Base-by-base conservation (phyloP, 1,140 invertebrate species). In the Ylistrum balloti region DNA sequence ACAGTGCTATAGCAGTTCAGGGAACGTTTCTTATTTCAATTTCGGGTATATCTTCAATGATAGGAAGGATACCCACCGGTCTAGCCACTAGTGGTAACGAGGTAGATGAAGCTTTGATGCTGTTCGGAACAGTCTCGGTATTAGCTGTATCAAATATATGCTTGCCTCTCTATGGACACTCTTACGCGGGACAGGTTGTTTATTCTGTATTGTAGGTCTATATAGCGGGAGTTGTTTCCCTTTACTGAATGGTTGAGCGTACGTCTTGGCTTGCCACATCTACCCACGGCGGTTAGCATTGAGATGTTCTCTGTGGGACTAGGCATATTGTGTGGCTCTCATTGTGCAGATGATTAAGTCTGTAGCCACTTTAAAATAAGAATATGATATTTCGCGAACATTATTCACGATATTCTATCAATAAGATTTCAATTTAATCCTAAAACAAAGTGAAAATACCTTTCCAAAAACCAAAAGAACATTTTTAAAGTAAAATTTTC, bases 221-320 rank as follows among this genome's bases (percentile, higher is more conserved):
- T 86, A 88, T 35, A 33, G n/a, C 0, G 90, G 90, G 7, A 48
- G n/a, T 0, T 90, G 56, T 35, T 90, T 88, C 15, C 41, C 34
- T 9, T 45, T 90, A 2, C 13, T 88, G 7, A 90, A 56, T 86
- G 7, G 87, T 48, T 90, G 7, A 88, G 45, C 85, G 7, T 91
- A 10, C 38, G 85, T 33, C n/a, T 91, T 33, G 90, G 90, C 34
- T 20, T 86, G 5, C 22, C 34, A 9, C 33, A 91, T 34, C 28
- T 89, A 5, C 45, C 88, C 5, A 33, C 86, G 9, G 90, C 33
- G 11, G 85, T 34, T 7, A 86, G 90, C 15, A 87, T 89, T 33
- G 86, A 56, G n/a, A 89, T 89, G 86, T 45, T 89, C 2, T 87
- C 33, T 22, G 48, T 86, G 7, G 90, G 90, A 9, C 11, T 91